Percentiles rank a stretch among this genome's conserved stretches.
These are phyloP conservation scores for Pherbina coryleti DNA, from an alignment of 2,888 invertebrate genomes.

Conservation along the genomic window DNA sequence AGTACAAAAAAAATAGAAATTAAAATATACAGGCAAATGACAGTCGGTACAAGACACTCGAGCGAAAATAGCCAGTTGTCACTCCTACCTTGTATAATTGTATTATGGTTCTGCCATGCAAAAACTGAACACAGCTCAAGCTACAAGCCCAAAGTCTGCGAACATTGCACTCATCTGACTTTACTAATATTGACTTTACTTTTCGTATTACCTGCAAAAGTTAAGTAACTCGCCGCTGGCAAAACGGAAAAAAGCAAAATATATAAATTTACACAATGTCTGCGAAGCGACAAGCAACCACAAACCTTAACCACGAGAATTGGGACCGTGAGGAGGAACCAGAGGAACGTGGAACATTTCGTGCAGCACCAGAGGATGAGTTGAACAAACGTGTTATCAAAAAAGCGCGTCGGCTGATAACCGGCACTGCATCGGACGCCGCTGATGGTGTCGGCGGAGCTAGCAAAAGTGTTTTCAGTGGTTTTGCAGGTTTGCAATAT, in stretches of 20 bases:
- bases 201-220: no score
- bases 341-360: conserved; percentile 83
- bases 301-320: conserved; percentile 85
- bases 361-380: conserved; percentile 77
- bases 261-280: conserved; percentile 72
- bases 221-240: not conserved
- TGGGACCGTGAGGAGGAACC: conserved; percentile 85
- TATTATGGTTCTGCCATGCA: no score
- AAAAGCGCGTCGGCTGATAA: conserved; percentile 75
- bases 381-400: conserved; percentile 83
- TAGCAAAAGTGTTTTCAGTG: conserved; percentile 76
- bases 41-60: no score
- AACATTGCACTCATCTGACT: not conserved
- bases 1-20: no score
- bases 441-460: conserved; percentile 43
- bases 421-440: conserved; percentile 42
- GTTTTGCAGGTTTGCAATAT: conserved; percentile 73
- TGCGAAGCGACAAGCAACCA: conserved; percentile 80
- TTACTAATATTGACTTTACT: no score
- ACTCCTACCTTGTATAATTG: no score
- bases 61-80: no score
- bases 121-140: no score
- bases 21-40: no score
- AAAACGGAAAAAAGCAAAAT: not conserved
- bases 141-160: no score